phyloP scores from a whole-genome alignment of 2,888 invertebrate species.

The Amphipoea oculea region DNA sequence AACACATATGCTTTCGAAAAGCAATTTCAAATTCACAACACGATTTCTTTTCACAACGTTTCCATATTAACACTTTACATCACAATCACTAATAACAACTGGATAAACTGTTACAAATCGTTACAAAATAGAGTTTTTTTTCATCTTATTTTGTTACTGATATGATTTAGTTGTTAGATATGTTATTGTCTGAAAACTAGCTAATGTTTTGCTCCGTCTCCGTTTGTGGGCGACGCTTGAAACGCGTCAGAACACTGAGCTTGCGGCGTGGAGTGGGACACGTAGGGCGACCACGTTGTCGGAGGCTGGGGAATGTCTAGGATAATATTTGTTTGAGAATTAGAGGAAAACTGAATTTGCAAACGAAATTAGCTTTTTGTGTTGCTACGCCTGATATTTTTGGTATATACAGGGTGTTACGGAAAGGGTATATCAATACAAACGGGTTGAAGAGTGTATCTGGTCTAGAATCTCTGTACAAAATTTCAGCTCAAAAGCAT shows the following conservation, averaged over 20 bases:
- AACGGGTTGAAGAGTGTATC: too few species aligned
- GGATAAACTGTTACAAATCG: slow-evolving; percentile 32
- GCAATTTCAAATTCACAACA: slow-evolving; percentile 54
- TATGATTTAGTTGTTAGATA: slow-evolving; percentile 63
- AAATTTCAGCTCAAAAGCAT: too few species aligned
- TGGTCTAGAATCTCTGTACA: too few species aligned
- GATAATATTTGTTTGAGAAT: slow-evolving; percentile 6
- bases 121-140: slow-evolving; percentile 51
- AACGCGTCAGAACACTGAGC: slow-evolving; percentile 69
- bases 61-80: slow-evolving; percentile 39
- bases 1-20: slow-evolving; percentile 48
- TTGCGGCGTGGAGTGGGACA: slow-evolving; percentile 66
- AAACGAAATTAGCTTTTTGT: neutral
- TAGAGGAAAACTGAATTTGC: slow-evolving; percentile 6
- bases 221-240: slow-evolving; percentile 60
- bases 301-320: slow-evolving; percentile 49
- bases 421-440: too few species aligned
- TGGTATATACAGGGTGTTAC: neutral
- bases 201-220: slow-evolving; percentile 51
- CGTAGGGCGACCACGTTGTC: slow-evolving; percentile 63
- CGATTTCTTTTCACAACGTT: slow-evolving; percentile 31
- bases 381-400: slow-evolving; percentile 7
- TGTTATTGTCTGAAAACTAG: slow-evolving; percentile 66
- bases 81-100: slow-evolving; percentile 49
- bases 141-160: slow-evolving; percentile 56